Percentiles rank a stretch among this genome's conserved stretches.
phyloP scores from a whole-genome alignment of 2,113 vertebrate genomes.

The Pyrgilauda ruficollis region DNA sequence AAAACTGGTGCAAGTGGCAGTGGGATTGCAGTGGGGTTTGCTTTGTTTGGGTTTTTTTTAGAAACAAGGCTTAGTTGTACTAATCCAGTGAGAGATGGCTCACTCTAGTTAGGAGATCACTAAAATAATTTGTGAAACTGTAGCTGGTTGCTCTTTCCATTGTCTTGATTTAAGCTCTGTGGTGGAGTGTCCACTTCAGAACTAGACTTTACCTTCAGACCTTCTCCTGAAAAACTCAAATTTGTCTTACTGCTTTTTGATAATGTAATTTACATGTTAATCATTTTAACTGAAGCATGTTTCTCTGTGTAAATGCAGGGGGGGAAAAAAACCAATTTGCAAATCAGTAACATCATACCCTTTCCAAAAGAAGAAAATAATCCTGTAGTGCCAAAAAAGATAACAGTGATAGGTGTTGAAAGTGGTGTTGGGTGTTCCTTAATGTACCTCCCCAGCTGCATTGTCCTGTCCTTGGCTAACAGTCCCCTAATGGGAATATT shows the following conservation, averaged over 20 bases:
- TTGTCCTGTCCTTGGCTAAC: not conserved
- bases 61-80: not conserved
- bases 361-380: constrained; percentile 44
- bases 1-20: not conserved
- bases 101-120: not conserved
- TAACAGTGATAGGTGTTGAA: not conserved
- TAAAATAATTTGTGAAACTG: not conserved
- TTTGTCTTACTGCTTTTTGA: not conserved
- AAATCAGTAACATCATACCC: not conserved
- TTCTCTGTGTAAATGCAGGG: not conserved
- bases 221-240: not conserved
- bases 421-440: not conserved
- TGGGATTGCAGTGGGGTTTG: not conserved
- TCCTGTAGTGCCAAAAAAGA: not conserved
- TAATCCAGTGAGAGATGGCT: not conserved
- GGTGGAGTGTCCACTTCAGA: not conserved
- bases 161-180: not conserved
- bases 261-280: not conserved
- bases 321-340: accelerated
- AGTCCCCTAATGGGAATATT: not conserved
- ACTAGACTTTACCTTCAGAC: not conserved
- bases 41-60: not conserved
- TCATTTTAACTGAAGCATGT: not conserved
- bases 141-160: not conserved
- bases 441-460: not conserved